Evolutionary conservation across 2,888 invertebrate genomes (phyloP).

Genomic region (Micoletzkya japonica): DNA sequence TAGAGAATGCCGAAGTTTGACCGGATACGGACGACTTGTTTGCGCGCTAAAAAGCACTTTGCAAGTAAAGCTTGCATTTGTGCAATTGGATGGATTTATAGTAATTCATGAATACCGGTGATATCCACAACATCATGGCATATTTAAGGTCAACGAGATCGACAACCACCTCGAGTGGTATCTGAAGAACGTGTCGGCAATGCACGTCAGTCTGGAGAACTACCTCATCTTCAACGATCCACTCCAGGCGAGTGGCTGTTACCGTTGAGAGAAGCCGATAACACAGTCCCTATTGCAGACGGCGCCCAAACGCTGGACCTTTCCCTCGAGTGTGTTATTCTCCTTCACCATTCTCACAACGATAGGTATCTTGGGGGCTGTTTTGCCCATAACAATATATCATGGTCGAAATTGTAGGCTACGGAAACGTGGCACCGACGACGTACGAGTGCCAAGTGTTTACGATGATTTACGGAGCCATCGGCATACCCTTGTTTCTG

Average conservation of each 20-base stretch:
- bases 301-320: conserved; percentile 58
- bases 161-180: conserved; percentile 47
- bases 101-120: too few relatives aligned
- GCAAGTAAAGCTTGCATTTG: too few relatives aligned
- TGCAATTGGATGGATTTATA: too few relatives aligned
- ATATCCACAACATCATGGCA: conserved; percentile 24
- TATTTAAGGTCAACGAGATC: conserved; percentile 41
- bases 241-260: conserved; percentile 28
- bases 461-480: conserved; percentile 59
- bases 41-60: too few relatives aligned
- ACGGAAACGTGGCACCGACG: conserved; percentile 59
- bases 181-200: conserved; percentile 48
- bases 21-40: too few relatives aligned
- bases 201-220: conserved; percentile 55
- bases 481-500: conserved; percentile 60
- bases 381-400: neutral
- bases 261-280: neutral
- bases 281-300: conserved; percentile 31
- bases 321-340: conserved; percentile 55
- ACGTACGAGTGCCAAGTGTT: conserved; percentile 56
- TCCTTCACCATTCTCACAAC: conserved; percentile 61
- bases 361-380: conserved; percentile 39
- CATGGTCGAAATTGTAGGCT: conserved; percentile 38
- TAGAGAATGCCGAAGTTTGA: too few relatives aligned
- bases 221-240: conserved; percentile 53